Evolutionary conservation across 2,888 invertebrate genomes (phyloP).

Genomic region (Philaethria dido): DNA sequence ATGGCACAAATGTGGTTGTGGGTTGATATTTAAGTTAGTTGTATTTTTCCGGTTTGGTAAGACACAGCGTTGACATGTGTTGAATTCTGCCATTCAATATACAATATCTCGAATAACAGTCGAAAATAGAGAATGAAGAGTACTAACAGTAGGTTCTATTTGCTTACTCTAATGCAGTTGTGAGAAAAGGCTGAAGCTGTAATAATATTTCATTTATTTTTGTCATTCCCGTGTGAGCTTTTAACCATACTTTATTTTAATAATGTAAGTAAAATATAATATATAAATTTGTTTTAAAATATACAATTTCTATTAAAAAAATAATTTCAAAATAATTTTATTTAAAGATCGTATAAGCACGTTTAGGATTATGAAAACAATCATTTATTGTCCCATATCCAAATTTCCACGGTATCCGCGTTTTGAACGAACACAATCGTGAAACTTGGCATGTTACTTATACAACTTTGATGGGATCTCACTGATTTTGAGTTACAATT

Average conservation of each 20-base stretch:
- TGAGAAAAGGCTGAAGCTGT: too few relatives aligned
- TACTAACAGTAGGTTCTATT: background rate
- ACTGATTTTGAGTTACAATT: background rate
- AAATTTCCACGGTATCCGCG: constrained; percentile 28
- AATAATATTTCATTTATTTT: too few relatives aligned
- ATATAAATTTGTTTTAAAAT: too few relatives aligned
- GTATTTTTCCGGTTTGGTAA: background rate
- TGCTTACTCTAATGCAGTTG: too few relatives aligned
- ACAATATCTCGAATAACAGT: background rate
- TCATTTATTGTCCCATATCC: constrained; percentile 18
- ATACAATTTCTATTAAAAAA: too few relatives aligned
- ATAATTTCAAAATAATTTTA: too few relatives aligned
- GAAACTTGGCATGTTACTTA: constrained; percentile 36
- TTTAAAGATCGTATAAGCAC: background rate
- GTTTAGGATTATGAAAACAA: constrained; percentile 15
- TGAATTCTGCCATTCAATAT: background rate
- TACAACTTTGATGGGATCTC: constrained; percentile 20
- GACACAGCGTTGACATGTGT: background rate
- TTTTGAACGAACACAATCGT: constrained; percentile 32
- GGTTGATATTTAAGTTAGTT: background rate
- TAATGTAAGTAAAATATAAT: too few relatives aligned
- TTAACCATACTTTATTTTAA: too few relatives aligned
- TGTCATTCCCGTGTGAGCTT: too few relatives aligned
- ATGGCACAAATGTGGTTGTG: too few relatives aligned
- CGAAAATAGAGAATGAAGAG: background rate